Conservation (phyloP, 2,113 vertebrate genomes). For the Trichechus manatus region DNA sequence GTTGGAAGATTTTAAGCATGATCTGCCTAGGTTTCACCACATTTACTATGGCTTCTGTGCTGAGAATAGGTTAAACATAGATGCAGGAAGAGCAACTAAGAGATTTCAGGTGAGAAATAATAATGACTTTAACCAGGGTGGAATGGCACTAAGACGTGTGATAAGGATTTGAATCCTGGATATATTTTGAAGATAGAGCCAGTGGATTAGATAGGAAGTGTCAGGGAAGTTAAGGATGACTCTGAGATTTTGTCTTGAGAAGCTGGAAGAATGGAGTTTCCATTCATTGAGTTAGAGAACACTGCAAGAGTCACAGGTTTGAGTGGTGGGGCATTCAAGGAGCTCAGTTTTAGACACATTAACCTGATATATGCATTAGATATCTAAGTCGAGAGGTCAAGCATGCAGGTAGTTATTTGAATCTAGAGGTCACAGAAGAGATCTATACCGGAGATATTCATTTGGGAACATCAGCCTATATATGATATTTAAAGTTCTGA, state of each 20-base stretch:
- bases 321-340: not conserved
- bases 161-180: not conserved
- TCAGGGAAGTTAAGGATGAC: not conserved
- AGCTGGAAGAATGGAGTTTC: not conserved
- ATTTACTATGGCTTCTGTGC: not conserved
- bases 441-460: not conserved
- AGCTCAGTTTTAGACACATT: not conserved
- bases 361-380: not conserved
- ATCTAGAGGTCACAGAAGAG: not conserved
- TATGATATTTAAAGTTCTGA: not conserved
- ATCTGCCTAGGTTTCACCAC: not conserved
- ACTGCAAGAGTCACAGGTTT: not conserved
- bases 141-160: not conserved
- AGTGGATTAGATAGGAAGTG: not conserved
- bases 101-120: not conserved
- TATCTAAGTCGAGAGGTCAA: not conserved
- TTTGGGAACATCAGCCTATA: not conserved
- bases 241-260: not conserved
- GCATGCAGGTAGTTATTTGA: not conserved
- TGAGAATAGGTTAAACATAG: not conserved
- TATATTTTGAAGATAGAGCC: slow-evolving; percentile 27
- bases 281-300: not conserved
- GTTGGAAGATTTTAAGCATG: not conserved
- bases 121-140: not conserved
- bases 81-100: not conserved